A percentile compares a stretch with the other conserved stretches of the same genome.
Evolutionary conservation across 2,888 invertebrate species (phyloP).

Genomic region (Spilarctia lutea): DNA sequence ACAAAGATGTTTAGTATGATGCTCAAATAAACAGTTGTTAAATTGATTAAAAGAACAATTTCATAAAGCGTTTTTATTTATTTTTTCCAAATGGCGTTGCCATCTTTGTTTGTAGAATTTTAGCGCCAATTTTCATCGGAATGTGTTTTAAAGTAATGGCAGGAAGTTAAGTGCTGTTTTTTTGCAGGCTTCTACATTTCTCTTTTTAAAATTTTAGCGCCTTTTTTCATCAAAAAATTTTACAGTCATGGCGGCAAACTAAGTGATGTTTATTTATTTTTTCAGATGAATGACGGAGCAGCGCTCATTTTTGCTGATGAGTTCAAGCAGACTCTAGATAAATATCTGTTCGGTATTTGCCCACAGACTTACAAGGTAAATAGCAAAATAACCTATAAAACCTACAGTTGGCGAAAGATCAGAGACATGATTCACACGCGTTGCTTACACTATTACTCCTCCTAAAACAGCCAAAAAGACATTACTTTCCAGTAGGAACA

Average conservation of each 20-base stretch:
- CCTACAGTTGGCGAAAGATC: background rate
- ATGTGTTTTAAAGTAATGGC: background rate
- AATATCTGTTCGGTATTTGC: conserved; percentile 79
- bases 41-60: background rate
- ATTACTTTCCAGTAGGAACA: conserved; percentile 2
- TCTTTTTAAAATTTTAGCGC: conserved; percentile 3
- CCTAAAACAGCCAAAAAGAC: background rate
- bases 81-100: background rate
- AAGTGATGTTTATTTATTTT: conserved; percentile 21
- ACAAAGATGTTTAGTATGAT: conserved; percentile 1
- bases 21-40: background rate
- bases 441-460: background rate
- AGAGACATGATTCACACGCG: background rate
- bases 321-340: conserved; percentile 73
- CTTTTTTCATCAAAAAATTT: background rate
- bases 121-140: conserved; percentile 8
- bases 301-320: conserved; percentile 79
- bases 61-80: background rate
- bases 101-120: conserved; percentile 1
- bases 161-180: conserved; percentile 12
- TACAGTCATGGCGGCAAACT: background rate
- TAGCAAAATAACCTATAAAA: conserved; percentile 9
- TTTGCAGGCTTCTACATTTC: conserved; percentile 1
- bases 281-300: conserved; percentile 63
- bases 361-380: conserved; percentile 78